These are phyloP conservation scores for Ciona savignyi DNA, from an alignment of 23 tunicate species.

Conservation along the genomic window DNA sequence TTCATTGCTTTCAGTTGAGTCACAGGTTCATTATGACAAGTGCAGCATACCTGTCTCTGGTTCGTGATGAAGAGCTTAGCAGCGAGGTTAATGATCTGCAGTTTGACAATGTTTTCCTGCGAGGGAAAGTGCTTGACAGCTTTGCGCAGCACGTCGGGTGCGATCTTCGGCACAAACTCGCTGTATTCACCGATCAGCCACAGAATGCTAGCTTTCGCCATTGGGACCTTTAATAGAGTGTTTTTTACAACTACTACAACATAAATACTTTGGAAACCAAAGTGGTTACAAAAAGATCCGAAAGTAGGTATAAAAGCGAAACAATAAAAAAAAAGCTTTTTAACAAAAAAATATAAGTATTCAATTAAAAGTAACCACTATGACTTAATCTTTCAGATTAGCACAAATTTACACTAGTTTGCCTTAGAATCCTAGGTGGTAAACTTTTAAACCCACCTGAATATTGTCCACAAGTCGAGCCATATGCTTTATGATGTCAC, in stretches of 20 bases:
- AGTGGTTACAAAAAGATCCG: too few species aligned
- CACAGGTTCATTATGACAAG: too few species aligned
- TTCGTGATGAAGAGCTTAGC: slow-evolving; percentile 83
- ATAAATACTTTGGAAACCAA: background rate
- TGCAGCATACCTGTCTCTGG: slow-evolving; percentile 85
- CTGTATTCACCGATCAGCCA: slow-evolving; percentile 98
- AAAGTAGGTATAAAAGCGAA: too few species aligned
- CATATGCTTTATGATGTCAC: slow-evolving; percentile 95
- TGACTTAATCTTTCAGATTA: too few species aligned
- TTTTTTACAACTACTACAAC: background rate
- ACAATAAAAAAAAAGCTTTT: background rate
- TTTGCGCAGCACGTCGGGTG: slow-evolving; percentile 91
- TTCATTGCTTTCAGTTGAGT: too few species aligned
- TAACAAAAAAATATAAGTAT: too few species aligned
- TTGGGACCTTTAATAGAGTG: slow-evolving; percentile 59
- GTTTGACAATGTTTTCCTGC: slow-evolving; percentile 87
- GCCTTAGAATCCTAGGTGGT: background rate
- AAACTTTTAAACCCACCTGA: slow-evolving; percentile 44
- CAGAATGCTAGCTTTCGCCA: slow-evolving; percentile 91
- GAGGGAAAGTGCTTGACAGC: slow-evolving; percentile 74
- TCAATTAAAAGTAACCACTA: background rate
- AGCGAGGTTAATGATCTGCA: slow-evolving; percentile 81
- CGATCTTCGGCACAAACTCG: slow-evolving; percentile 92
- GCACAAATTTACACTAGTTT: background rate
- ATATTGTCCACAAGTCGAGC: slow-evolving; percentile 77